phyloP scores from a whole-genome alignment of 2,888 invertebrate genomes.

The Thysanoteuthis rhombus region DNA sequence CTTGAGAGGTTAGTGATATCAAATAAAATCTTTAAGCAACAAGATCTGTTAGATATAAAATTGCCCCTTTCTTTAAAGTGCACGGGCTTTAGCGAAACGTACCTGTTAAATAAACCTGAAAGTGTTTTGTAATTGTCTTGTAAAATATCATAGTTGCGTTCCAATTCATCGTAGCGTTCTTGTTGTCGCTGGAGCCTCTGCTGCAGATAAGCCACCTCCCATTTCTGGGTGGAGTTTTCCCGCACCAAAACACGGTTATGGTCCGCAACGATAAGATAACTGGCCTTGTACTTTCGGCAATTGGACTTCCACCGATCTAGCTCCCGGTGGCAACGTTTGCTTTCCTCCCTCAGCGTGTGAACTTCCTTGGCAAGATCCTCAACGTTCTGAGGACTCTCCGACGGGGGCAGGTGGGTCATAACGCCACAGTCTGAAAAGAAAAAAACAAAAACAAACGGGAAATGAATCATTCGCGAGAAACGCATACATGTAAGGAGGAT shows the following conservation, averaged over 20 bases:
- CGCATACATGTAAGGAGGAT: background rate
- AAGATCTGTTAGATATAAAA: too few relatives aligned
- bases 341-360: background rate
- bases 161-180: slow-evolving; percentile 26
- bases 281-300: slow-evolving; percentile 21
- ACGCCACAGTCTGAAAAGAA: slow-evolving; percentile 13
- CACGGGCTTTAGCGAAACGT: background rate
- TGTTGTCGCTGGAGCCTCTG: slow-evolving; percentile 24
- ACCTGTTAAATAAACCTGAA: slow-evolving; percentile 26
- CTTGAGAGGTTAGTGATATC: too few relatives aligned
- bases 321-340: background rate
- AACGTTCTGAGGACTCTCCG: background rate
- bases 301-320: slow-evolving; percentile 23
- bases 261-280: slow-evolving; percentile 20
- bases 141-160: slow-evolving; percentile 19
- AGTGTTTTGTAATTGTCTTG: slow-evolving; percentile 27
- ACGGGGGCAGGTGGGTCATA: background rate
- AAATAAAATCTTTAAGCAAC: too few relatives aligned
- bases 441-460: background rate
- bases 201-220: slow-evolving; percentile 23
- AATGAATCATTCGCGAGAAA: too few relatives aligned
- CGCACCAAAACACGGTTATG: slow-evolving; percentile 12
- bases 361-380: slow-evolving; percentile 15
- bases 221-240: slow-evolving; percentile 25
- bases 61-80: too few relatives aligned